Evolutionary conservation across 2,797 vertebrate genomes (phyloP).

Genomic region (Balearica regulorum): DNA sequence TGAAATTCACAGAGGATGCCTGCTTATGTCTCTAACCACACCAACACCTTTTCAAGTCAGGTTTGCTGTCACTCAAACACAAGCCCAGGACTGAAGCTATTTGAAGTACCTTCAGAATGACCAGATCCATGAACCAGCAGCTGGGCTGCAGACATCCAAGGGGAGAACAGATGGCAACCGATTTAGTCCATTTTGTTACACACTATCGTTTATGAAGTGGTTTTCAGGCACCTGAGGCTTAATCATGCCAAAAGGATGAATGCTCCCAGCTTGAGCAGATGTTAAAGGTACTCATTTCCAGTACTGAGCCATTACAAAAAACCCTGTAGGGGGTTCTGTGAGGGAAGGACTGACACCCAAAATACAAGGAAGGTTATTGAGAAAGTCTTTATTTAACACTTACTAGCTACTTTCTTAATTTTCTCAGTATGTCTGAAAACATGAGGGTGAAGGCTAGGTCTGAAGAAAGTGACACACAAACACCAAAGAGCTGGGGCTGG

Average conservation of each 20-base stretch:
- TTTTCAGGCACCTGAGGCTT: neutral
- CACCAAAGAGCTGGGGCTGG: neutral
- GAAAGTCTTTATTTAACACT: neutral
- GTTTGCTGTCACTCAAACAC: neutral
- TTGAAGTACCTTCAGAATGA: neutral
- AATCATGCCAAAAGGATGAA: neutral
- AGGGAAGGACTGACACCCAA: neutral
- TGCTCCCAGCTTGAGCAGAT: neutral
- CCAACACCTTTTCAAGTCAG: neutral
- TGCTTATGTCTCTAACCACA: neutral
- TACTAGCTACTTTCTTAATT: neutral
- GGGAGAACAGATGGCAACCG: constrained; percentile 11
- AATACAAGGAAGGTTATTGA: neutral
- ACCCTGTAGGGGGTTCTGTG: neutral
- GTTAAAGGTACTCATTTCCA: neutral
- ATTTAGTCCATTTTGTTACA: neutral
- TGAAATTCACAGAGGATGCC: neutral
- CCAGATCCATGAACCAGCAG: neutral
- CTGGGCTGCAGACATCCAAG: neutral
- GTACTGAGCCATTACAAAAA: neutral
- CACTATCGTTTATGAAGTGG: neutral
- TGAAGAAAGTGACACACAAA: neutral
- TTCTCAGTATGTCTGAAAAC: neutral
- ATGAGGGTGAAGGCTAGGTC: neutral
- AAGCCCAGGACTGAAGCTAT: neutral